Evolutionary conservation across 2,113 vertebrate genomes (phyloP).

Genomic region (Plestiodon gilberti): DNA sequence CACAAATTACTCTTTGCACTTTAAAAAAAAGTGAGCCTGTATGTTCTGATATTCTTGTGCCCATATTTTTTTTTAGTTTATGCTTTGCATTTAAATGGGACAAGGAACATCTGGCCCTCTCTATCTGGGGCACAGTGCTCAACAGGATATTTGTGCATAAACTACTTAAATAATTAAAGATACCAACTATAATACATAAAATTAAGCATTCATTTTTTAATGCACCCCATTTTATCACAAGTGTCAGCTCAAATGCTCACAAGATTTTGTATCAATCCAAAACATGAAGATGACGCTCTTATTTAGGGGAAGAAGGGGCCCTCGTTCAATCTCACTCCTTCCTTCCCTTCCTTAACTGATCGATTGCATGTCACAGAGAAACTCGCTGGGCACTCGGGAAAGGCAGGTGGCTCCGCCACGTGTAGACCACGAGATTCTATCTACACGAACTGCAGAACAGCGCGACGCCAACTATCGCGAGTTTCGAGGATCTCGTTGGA

Average conservation of each 20-base stretch:
- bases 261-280: no score
- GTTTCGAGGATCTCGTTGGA: fast-evolving
- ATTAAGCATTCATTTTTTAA: not conserved
- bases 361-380: no score
- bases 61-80: not conserved
- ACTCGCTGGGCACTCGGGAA: no score
- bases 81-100: not conserved
- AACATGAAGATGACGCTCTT: no score
- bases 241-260: no score
- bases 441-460: no score
- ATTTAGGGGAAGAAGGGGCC: no score
- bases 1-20: not conserved
- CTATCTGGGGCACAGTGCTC: not conserved
- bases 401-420: no score
- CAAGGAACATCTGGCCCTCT: not conserved
- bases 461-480: not conserved
- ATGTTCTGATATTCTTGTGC: not conserved
- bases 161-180: not conserved
- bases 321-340: no score
- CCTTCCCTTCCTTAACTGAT: no score
- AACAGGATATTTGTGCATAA: not conserved
- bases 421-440: no score
- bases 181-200: not conserved
- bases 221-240: no score
- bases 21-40: not conserved